Conservation (phyloP, 2,797 vertebrate genomes). For the Pterois miles region DNA sequence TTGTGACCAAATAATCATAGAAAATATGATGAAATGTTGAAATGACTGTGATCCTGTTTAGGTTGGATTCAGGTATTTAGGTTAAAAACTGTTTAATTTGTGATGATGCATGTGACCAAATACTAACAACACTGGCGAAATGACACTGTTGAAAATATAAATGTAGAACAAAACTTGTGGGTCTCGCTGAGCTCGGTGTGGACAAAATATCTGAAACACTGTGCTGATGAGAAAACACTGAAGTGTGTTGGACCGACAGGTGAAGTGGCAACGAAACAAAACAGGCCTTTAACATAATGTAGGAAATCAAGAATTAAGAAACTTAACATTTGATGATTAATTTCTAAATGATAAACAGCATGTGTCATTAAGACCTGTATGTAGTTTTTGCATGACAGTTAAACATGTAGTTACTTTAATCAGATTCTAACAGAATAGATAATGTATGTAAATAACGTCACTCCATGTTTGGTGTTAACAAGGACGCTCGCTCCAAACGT, state of each 20-base stretch:
- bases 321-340: not conserved
- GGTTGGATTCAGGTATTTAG: not conserved
- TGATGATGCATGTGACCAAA: slow-evolving; percentile 2
- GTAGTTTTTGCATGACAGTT: not conserved
- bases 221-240: not conserved
- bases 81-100: not conserved
- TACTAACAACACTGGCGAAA: not conserved
- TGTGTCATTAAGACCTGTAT: not conserved
- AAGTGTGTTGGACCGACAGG: not conserved
- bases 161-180: not conserved
- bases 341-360: not conserved
- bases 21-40: not conserved
- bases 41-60: slow-evolving; percentile 12
- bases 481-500: not conserved
- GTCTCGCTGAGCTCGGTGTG: too few species aligned
- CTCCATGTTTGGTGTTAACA: not conserved
- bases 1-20: slow-evolving; percentile 40
- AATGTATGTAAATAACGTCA: too few species aligned
- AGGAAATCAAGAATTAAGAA: not conserved
- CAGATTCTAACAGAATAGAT: not conserved
- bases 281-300: not conserved
- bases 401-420: not conserved
- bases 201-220: not conserved
- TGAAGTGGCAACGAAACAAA: not conserved
- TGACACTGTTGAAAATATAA: not conserved